Base-by-base conservation (phyloP, 2,888 invertebrate genomes). In the Amorpha juglandis region DNA sequence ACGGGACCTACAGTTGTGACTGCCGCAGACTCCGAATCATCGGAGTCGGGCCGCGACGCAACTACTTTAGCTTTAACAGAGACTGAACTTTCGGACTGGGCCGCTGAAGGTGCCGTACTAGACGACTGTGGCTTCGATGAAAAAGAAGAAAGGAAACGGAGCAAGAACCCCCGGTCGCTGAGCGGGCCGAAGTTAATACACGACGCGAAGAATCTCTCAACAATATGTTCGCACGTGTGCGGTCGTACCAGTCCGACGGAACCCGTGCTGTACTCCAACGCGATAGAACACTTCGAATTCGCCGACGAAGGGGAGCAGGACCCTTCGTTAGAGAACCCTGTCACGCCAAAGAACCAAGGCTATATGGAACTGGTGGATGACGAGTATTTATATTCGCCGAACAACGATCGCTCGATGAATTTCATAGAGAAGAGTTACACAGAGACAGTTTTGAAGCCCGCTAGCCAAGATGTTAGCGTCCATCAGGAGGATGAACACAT, bases 61-160 rank as follows among this genome's bases (percentile, higher is more conserved):
- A 96, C 95, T 0, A 96, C 96, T 0, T 95, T 96, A 0, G 96
- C 95, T 2, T 90, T 97, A 12, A 97, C 97, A 0, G 98, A 98
- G 86, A 97, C 97, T 0, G 98, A 98, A 81, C 90, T 97, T n/a
- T 97, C 97, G 0, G 98, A 98, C 83, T 98, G 97, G 98, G 97
- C 97, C 0, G 95, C 96, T 4, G 97, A 98, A 78, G 96, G 96
- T 72, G 95, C 95, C 51, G 96, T 96, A 1, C 95, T 97, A 0
- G 97, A 97, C 76, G 97, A 97, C 80, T 94, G 97, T 67, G 95
- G 95, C 51, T 85, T 82, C 70, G 89, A 84, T 69, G 90, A 90
- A 1, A 89, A 86, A 51, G 85, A 90, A 27, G 88, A 90, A 12
- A 74, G 77, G 1, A 87, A 83, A 58, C 78, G 88, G 21, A 82